Conservation (phyloP, 2,113 vertebrate species). For the Phalacrocorax brasilianus region DNA sequence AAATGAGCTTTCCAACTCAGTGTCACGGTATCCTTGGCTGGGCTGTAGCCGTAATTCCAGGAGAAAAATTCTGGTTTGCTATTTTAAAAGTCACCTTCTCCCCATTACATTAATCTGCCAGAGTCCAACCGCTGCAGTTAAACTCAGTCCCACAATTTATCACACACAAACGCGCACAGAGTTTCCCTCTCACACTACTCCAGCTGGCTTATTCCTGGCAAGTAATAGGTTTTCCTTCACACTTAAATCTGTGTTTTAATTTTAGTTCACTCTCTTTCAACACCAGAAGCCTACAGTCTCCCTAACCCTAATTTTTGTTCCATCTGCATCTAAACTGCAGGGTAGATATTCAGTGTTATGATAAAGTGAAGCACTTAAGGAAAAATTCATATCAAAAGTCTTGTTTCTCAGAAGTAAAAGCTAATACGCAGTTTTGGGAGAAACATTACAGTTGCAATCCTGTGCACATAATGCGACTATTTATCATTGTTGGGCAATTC, state of each 20-base stretch:
- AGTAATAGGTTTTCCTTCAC: neutral
- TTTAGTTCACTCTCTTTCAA: neutral
- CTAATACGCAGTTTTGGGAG: slow-evolving; percentile 68
- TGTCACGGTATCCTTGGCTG: neutral
- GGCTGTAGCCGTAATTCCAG: neutral
- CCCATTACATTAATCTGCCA: neutral
- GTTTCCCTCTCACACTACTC: neutral
- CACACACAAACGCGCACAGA: neutral
- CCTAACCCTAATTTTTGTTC: neutral
- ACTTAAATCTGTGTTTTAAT: neutral
- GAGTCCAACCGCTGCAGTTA: neutral
- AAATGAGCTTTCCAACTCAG: neutral
- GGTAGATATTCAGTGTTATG: neutral
- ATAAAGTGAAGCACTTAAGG: neutral
- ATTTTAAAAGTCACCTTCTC: slow-evolving; percentile 30
- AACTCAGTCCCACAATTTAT: neutral
- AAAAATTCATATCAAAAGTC: neutral
- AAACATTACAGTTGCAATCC: slow-evolving; percentile 57
- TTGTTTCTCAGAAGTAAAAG: slow-evolving; percentile 63
- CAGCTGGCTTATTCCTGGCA: neutral
- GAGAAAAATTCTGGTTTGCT: neutral
- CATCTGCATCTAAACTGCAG: neutral
- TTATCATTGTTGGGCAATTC: slow-evolving; percentile 61
- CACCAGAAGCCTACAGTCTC: neutral
- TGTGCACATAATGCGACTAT: slow-evolving; percentile 59